Base-by-base conservation (phyloP, 64 coral and sea anemone species). In the Dendrophyllia cribrosa region DNA sequence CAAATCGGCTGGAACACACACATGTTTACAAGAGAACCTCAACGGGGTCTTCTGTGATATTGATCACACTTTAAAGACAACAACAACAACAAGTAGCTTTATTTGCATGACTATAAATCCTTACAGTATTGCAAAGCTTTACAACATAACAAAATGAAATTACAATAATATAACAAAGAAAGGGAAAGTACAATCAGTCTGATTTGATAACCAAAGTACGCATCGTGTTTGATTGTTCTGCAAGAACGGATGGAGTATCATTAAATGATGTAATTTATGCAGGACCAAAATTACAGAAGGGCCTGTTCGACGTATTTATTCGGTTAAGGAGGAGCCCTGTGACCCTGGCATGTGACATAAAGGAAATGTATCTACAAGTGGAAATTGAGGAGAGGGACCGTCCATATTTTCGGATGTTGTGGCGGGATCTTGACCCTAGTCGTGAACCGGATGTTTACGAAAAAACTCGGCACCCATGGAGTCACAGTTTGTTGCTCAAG, bases 381-480 rank as follows among this genome's bases (percentile, higher is more conserved):
- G 70, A 91, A 15, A 87, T 92, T 15, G 19, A 88, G 75, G 71
- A 75, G 13, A 52, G 46, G 5, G 79, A 95, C 59, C 70, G 83
- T 5, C 61, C 78, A 3, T 89, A 48, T 34, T 91, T 91, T 20
- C 24, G 78, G 6, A 75, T 96, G 11, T 53, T 92, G 7, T 89
- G 84, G 85, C n/a, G 89, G 47, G 59, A 96, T 44, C 21, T 75
- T 15, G 93, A 89, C 19, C 2, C 50, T 15, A 46, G 65, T 5
- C 75, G 75, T n/a, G 75, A 91, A 25, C 76, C 77, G 34, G 76
- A 89, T 56, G 90, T 85, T 7, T 90, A 93, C 52, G 85, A 74
- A 95, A 91, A 26, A 87, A 91, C 82, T 95, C 80, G 16, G 72
- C 83, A 15, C 92, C 82, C 9, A 83, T 96, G 89, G 85, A 96